Percentiles rank a stretch among this genome's conserved stretches.
Evolutionary conservation across 2,888 invertebrate genomes (phyloP).

Genomic region (Eupithecia inturbata): DNA sequence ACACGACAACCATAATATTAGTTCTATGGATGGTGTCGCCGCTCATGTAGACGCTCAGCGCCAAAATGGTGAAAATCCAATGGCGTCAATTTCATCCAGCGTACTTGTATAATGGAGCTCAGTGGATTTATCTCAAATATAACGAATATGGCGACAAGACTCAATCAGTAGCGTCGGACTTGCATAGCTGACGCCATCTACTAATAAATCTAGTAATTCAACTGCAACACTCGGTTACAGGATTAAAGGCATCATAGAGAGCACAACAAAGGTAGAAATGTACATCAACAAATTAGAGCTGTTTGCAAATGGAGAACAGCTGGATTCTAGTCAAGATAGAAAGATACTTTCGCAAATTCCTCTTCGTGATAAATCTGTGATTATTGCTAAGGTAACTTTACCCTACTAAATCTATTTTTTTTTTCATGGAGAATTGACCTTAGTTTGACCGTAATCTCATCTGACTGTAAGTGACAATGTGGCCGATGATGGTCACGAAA

Average conservation of each 20-base stretch:
- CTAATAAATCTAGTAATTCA: background rate
- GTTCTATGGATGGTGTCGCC: no score
- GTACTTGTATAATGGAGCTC: no score
- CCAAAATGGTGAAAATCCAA: no score
- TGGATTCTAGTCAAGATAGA: slow-evolving; percentile 94
- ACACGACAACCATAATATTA: no score
- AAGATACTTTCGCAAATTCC: slow-evolving; percentile 94
- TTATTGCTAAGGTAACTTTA: slow-evolving; percentile 75
- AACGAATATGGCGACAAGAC: no score
- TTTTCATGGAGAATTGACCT: background rate
- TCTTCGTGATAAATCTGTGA: slow-evolving; percentile 94
- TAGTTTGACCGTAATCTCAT: background rate
- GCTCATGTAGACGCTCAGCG: no score
- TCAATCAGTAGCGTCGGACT: no score
- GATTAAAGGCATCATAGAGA: slow-evolving; percentile 76
- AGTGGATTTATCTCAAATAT: no score
- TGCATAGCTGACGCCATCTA: no score
- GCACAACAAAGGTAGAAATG: slow-evolving; percentile 93
- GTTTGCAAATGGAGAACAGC: slow-evolving; percentile 93
- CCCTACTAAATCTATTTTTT: background rate
- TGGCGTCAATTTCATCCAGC: no score
- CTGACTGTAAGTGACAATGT: background rate
- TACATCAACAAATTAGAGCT: slow-evolving; percentile 96
- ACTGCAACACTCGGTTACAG: slow-evolving; percentile 54
- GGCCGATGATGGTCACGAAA: background rate